Conservation (phyloP, 2,113 vertebrate genomes). For the Scytalopus superciliaris region DNA sequence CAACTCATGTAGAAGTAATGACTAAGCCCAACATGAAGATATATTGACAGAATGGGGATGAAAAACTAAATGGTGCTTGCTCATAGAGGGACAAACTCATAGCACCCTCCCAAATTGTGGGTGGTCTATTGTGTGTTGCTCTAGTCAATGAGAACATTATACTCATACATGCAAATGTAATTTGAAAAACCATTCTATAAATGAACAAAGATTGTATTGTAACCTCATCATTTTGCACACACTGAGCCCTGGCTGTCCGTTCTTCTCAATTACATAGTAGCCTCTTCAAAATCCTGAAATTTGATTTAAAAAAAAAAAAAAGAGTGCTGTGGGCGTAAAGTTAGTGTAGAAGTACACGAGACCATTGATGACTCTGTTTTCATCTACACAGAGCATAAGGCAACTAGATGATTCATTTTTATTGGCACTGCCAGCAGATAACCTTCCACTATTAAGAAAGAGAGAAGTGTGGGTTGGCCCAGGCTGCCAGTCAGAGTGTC, state of each 20-base stretch:
- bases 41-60: not conserved
- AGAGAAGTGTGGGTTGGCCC: not conserved
- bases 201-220: slow-evolving; percentile 39
- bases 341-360: slow-evolving; percentile 21
- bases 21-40: not conserved
- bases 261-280: not conserved
- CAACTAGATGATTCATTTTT: slow-evolving; percentile 59
- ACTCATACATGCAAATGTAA: slow-evolving; percentile 2
- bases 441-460: not conserved
- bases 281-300: not conserved
- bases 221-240: not conserved
- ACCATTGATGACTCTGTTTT: slow-evolving; percentile 36
- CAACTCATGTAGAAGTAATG: not conserved
- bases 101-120: not conserved
- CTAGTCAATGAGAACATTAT: slow-evolving; percentile 21
- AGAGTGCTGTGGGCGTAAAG: slow-evolving; percentile 5
- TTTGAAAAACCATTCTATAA: slow-evolving; percentile 28
- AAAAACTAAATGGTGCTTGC: not conserved
- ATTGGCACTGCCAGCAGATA: slow-evolving; percentile 34
- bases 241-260: not conserved
- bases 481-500: not conserved
- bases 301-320: not conserved
- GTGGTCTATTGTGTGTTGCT: slow-evolving; percentile 22
- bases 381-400: slow-evolving; percentile 7
- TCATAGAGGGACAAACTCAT: not conserved